A percentile compares a stretch with the other conserved stretches of the same genome.
These are phyloP conservation scores for Pithys albifrons DNA, from an alignment of 2,113 vertebrate genomes.

Conservation along the genomic window DNA sequence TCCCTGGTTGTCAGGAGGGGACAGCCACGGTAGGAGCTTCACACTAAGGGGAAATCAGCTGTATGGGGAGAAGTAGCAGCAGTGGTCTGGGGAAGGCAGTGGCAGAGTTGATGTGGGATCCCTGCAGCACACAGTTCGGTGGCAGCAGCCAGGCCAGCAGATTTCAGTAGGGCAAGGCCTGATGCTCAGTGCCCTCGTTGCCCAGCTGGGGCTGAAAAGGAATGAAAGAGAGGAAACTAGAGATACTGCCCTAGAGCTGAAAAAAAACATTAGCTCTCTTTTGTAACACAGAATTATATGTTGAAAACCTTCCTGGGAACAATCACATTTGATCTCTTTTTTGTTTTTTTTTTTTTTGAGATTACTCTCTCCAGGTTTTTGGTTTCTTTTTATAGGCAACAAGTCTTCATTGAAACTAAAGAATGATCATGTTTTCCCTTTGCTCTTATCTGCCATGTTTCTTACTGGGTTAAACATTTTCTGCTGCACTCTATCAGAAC, in stretches of 20 bases:
- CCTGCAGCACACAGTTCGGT: fast-evolving
- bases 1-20: fast-evolving
- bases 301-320: background rate
- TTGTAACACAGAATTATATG: background rate
- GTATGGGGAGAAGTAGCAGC: background rate
- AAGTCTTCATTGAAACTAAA: background rate
- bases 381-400: background rate
- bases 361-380: background rate
- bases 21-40: fast-evolving
- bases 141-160: background rate
- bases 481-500: background rate
- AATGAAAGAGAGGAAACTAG: background rate
- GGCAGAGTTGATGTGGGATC: background rate
- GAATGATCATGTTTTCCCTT: background rate
- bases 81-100: background rate
- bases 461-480: background rate
- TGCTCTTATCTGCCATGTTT: background rate
- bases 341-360: background rate
- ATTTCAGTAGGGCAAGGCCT: background rate
- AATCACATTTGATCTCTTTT: background rate
- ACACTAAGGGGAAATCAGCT: background rate
- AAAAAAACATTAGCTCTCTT: background rate
- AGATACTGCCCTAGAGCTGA: background rate
- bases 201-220: background rate
- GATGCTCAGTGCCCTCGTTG: background rate